Evolutionary conservation across 2,888 invertebrate species (phyloP).

Genomic region (Heliconius erato): DNA sequence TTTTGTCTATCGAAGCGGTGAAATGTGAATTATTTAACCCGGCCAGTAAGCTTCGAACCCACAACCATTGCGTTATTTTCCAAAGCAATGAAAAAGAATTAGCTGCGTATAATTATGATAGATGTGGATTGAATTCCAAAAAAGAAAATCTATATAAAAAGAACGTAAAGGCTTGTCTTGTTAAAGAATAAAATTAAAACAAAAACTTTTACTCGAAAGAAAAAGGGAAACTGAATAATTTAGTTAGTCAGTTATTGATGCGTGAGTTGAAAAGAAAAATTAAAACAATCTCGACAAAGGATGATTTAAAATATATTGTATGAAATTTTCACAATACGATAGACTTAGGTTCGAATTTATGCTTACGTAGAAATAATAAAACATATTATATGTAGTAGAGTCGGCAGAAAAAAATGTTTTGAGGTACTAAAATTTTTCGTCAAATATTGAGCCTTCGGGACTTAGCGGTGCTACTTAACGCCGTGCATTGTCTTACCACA

Average conservation of each 20-base stretch:
- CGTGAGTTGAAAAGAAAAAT: background rate
- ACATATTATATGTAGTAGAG: too few relatives aligned
- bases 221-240: background rate
- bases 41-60: background rate
- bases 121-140: background rate
- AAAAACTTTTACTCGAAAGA: background rate
- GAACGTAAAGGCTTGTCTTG: background rate
- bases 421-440: too few relatives aligned
- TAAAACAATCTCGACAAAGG: background rate
- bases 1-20: background rate
- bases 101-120: background rate
- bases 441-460: too few relatives aligned
- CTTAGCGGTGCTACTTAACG: too few relatives aligned
- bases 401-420: too few relatives aligned
- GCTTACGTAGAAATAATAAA: too few relatives aligned
- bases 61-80: background rate
- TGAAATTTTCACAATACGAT: too few relatives aligned
- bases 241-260: background rate
- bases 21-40: background rate
- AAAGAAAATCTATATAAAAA: background rate
- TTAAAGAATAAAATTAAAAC: constrained; percentile 5
- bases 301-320: too few relatives aligned
- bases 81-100: background rate
- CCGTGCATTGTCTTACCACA: too few relatives aligned
- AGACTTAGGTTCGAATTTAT: too few relatives aligned